Evolutionary conservation across 2,113 vertebrate species (phyloP), one percentile per base, ranked within the genome.

Genomic region (Okapia johnstoni): DNA sequence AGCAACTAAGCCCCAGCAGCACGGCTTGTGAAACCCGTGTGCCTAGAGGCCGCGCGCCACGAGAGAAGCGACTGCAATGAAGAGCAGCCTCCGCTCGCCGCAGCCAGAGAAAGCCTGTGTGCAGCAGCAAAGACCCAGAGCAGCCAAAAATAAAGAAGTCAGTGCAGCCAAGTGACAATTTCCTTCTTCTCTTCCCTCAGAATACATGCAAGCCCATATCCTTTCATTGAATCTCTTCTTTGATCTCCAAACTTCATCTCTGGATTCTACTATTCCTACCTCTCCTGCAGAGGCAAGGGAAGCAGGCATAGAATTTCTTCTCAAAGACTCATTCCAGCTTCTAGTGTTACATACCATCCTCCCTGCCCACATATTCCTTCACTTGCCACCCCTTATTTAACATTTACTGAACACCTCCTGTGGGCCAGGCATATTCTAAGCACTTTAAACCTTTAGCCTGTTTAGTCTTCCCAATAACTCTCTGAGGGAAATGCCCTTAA

Each of bases 21-120:
- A 0, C 2, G 2, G 23, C 70, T 26, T 2, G 21, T 14, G 70
- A 73, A 43, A 25, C 6, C 70, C 23, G 11, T 7, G 19, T 0
- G 2, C 70, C 70, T 13, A 25, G 21, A 73, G 70, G 36, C 36
- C 6, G 23, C 70, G 12, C 36, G 19, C 70, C 70, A 3, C 66
- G 33, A 12, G n/a, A 40, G 21, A 25, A 40, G 66, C 21, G 40
- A 6, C 11, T 1, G 11, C 21, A 43, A 0, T 13, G 21, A 76
- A 14, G 36, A 21, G 12, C 2, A 43, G 70, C 36, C 12, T 43
- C 70, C 36, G 5, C 10, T 7, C 21, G 12, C 21, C 0, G 10
- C 9, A 3, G 1, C 36, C 43, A 73, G 23, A 76, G 36, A 26
- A 76, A 76, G 70, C 70, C 70, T 11, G 1, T 0, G 36, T 43